Evolutionary conservation across 2,113 vertebrate species (phyloP).

Genomic region (Murina feae): DNA sequence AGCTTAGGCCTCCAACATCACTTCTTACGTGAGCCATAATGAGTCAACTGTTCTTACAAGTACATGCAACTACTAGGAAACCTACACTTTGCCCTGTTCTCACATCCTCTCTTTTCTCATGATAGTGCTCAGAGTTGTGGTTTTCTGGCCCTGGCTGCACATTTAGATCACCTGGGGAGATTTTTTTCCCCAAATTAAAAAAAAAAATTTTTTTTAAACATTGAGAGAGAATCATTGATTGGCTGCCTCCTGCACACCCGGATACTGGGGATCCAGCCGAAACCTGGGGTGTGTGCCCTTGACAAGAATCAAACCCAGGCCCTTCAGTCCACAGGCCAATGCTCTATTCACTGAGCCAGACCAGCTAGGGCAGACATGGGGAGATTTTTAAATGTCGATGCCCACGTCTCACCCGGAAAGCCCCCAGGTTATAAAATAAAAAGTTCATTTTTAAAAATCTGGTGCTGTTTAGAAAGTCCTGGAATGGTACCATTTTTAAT

Average conservation of each 20-base stretch:
- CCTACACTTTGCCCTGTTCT: not conserved
- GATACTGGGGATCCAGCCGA: too few species aligned
- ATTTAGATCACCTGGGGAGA: not conserved
- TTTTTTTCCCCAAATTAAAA: too few species aligned
- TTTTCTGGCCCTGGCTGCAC: not conserved
- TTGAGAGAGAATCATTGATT: too few species aligned
- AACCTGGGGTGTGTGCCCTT: too few species aligned
- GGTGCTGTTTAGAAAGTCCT: not conserved
- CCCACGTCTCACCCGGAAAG: not conserved
- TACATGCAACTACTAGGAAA: not conserved
- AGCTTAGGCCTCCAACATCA: not conserved
- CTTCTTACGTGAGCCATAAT: not conserved
- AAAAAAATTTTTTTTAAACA: too few species aligned
- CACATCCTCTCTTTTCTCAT: not conserved
- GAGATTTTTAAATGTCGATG: not conserved
- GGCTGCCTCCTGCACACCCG: too few species aligned
- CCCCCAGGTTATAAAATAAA: not conserved
- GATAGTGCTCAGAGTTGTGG: not conserved
- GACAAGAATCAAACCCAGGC: too few species aligned
- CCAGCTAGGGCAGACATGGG: not conserved
- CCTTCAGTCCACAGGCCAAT: too few species aligned
- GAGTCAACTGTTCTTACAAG: not conserved
- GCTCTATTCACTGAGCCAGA: too few species aligned
- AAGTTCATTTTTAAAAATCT: not conserved
- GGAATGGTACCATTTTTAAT: not conserved